Percentiles rank a stretch among this genome's conserved stretches.
Evolutionary conservation across 1,140 invertebrate species (phyloP).

Genomic region (Cataglyphis hispanica): DNA sequence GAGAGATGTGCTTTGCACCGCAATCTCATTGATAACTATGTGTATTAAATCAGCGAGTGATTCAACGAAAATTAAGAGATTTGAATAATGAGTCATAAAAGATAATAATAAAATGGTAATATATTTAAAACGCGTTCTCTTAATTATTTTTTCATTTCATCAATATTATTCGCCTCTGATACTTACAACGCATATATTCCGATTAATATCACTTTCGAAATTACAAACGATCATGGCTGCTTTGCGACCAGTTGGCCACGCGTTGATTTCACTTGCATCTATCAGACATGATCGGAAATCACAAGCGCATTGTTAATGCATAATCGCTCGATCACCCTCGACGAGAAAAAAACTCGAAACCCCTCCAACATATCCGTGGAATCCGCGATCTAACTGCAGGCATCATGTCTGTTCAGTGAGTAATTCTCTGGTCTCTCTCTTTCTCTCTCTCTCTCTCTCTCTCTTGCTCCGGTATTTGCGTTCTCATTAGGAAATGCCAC

Average conservation of each 20-base stretch:
- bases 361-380: constrained; percentile 5
- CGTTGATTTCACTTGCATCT: not conserved
- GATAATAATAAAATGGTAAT: not conserved
- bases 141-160: not conserved
- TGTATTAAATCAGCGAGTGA: not conserved
- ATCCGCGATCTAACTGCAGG: constrained; percentile 21
- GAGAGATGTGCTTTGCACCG: not conserved
- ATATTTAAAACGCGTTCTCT: not conserved
- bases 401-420: not conserved
- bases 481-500: constrained; percentile 67
- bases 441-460: constrained; percentile 6
- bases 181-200: not conserved
- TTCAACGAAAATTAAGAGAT: not conserved
- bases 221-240: not conserved
- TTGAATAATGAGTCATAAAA: not conserved
- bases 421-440: constrained; percentile 4
- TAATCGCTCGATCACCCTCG: not conserved
- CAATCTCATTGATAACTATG: not conserved
- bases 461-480: constrained; percentile 60
- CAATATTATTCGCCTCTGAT: constrained; percentile 20
- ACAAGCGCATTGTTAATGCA: not conserved
- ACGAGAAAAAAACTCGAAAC: constrained; percentile 35
- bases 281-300: constrained; percentile 17
- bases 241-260: not conserved
- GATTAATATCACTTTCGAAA: not conserved